These are phyloP conservation scores for Encarsia formosa DNA, from an alignment of 2,888 invertebrate species.

Conservation along the genomic window DNA sequence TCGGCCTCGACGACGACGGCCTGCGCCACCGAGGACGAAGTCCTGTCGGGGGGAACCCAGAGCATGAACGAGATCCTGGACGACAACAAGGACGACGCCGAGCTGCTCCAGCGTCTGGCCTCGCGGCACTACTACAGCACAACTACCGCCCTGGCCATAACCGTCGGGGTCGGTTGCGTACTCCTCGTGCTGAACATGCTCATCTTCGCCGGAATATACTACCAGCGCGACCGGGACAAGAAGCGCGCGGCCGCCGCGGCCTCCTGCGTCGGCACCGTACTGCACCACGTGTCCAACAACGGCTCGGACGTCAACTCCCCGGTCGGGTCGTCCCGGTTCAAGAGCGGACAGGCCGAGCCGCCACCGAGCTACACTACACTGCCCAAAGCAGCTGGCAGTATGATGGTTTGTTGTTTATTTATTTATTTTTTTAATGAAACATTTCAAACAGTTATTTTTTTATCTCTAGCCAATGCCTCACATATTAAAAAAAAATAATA, in stretches of 20 bases:
- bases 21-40: conserved; percentile 41
- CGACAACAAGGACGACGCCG: conserved; percentile 54
- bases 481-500: no score
- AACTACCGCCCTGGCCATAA: conserved; percentile 73
- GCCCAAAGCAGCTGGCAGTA: no score
- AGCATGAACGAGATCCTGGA: conserved; percentile 38
- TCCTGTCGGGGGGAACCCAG: conserved; percentile 32
- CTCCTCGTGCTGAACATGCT: conserved; percentile 68
- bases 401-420: no score
- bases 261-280: conserved; percentile 36
- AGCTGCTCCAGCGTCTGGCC: conserved; percentile 55
- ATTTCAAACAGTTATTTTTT: no score
- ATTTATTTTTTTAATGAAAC: no score
- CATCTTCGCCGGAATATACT: conserved; percentile 74
- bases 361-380: conserved; percentile 57
- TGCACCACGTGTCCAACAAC: conserved; percentile 36
- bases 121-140: conserved; percentile 64
- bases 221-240: conserved; percentile 63
- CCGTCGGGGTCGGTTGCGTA: conserved; percentile 71
- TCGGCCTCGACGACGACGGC: conserved; percentile 36
- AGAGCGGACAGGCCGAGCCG: conserved; percentile 46
- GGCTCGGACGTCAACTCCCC: conserved; percentile 50
- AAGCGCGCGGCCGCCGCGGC: conserved; percentile 42
- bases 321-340: conserved; percentile 46
- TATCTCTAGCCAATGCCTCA: no score